Evolutionary conservation across 2,888 invertebrate genomes (phyloP).

Genomic region (Phaedon cochleariae): DNA sequence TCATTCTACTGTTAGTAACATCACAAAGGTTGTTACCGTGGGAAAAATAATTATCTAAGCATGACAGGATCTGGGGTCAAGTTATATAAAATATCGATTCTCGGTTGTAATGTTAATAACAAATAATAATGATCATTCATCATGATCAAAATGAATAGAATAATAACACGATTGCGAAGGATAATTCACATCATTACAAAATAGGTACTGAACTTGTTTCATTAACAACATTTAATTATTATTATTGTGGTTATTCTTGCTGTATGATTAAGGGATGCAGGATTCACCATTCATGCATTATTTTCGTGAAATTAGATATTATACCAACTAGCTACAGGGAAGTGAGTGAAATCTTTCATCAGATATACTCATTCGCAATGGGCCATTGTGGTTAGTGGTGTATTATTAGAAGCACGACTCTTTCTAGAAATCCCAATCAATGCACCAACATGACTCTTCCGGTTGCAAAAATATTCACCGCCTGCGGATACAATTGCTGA

Average conservation of each 20-base stretch:
- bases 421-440: too few species aligned
- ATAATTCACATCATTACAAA: not conserved
- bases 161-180: not conserved
- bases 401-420: too few species aligned
- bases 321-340: too few species aligned
- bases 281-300: too few species aligned
- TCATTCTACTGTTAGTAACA: too few species aligned
- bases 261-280: too few species aligned
- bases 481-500: not conserved
- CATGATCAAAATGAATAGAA: not conserved
- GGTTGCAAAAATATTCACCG: not conserved
- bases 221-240: not conserved
- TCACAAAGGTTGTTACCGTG: not conserved
- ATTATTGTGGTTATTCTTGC: too few species aligned
- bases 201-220: not conserved
- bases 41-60: not conserved
- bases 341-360: too few species aligned
- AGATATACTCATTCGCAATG: not conserved
- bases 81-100: not conserved
- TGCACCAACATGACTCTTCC: not conserved
- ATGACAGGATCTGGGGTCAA: not conserved
- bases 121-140: not conserved
- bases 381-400: not conserved
- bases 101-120: not conserved
- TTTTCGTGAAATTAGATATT: too few species aligned